Evolutionary conservation across 2,113 vertebrate genomes (phyloP).

Genomic region (Menura novaehollandiae): DNA sequence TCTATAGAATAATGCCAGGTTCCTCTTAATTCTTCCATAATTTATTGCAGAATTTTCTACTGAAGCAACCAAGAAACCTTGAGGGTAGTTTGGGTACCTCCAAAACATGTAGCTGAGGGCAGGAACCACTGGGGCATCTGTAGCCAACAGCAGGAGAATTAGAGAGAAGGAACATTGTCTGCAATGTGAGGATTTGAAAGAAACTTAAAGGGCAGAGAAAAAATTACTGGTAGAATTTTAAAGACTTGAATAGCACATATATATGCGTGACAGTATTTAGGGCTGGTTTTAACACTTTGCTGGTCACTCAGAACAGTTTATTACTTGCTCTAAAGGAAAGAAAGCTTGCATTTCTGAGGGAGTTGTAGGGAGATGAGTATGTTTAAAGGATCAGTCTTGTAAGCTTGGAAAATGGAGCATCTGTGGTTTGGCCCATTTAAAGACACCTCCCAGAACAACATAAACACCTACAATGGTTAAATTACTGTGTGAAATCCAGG

Average conservation of each 20-base stretch:
- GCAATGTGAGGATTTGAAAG: neutral
- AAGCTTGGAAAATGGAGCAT: neutral
- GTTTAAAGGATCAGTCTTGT: neutral
- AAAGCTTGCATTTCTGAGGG: neutral
- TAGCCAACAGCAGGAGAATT: neutral
- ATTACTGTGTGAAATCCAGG: neutral
- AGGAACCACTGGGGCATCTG: neutral
- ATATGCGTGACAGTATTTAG: neutral
- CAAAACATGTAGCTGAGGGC: neutral
- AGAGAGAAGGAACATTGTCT: neutral
- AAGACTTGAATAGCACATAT: neutral
- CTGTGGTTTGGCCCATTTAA: neutral
- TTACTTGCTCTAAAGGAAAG: neutral
- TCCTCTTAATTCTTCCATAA: neutral
- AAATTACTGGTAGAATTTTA: neutral
- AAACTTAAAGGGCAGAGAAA: neutral
- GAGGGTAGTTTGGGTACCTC: neutral
- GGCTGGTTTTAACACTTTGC: neutral
- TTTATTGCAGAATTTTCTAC: neutral
- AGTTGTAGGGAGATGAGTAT: neutral
- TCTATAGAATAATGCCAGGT: neutral
- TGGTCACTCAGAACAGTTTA: neutral
- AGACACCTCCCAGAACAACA: neutral
- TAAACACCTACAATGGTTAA: neutral
- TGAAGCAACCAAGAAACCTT: neutral